Evolutionary conservation across 2,797 vertebrate species (phyloP).

Genomic region (Gambelia wislizenii): DNA sequence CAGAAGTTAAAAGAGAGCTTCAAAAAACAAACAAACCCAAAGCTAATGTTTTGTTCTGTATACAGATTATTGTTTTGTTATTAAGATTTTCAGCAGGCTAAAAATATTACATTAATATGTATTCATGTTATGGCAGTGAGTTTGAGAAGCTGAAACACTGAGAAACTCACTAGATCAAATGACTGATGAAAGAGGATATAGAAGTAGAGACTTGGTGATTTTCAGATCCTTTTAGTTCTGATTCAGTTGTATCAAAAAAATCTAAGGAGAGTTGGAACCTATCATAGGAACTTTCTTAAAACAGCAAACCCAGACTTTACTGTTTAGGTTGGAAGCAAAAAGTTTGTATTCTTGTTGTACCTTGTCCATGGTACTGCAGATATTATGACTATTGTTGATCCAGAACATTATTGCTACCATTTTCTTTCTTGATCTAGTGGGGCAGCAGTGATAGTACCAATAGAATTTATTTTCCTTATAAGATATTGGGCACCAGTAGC

Average conservation of each 20-base stretch:
- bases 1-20: background rate
- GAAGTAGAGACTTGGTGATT: background rate
- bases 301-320: background rate
- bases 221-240: background rate
- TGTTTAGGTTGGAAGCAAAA: background rate
- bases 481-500: background rate
- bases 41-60: background rate
- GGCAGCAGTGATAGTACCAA: background rate
- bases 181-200: background rate
- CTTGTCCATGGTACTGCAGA: constrained; percentile 74
- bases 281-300: background rate
- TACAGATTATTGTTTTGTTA: background rate
- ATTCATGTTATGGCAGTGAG: background rate
- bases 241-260: background rate
- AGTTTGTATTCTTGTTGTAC: constrained; percentile 2
- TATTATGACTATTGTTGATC: background rate
- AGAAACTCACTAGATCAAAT: background rate
- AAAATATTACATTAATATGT: background rate
- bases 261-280: background rate
- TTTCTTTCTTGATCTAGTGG: background rate
- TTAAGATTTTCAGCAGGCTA: background rate
- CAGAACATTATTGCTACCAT: background rate
- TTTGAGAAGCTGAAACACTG: background rate
- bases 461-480: background rate
- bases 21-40: background rate